Conservation (phyloP, 1,140 invertebrate genomes). For the Eufriesea mexicana region DNA sequence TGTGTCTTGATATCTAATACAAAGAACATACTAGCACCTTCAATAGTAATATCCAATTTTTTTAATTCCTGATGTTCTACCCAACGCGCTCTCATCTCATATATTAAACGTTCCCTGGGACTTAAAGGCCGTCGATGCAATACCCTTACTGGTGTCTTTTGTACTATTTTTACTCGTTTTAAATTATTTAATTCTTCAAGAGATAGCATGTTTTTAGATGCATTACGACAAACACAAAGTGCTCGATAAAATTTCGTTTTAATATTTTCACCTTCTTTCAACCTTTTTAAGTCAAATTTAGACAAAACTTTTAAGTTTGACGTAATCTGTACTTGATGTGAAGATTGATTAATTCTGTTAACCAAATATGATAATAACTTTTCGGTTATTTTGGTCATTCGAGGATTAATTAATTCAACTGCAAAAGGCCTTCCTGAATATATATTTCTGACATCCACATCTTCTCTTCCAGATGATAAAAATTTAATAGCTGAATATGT, state of each 20-base stretch:
- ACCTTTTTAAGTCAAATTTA: slow-evolving; percentile 86
- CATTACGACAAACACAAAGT: slow-evolving; percentile 85
- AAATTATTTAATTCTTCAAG: slow-evolving; percentile 83
- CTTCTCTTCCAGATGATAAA: slow-evolving; percentile 96
- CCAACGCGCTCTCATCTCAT: slow-evolving; percentile 83
- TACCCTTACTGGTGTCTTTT: slow-evolving; percentile 93
- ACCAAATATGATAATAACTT: slow-evolving; percentile 84
- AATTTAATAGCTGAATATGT: slow-evolving; percentile 84
- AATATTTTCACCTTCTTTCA: slow-evolving; percentile 93
- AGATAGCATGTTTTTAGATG: slow-evolving; percentile 75
- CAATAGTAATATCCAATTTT: slow-evolving; percentile 45
- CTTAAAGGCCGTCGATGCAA: slow-evolving; percentile 90
- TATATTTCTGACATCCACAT: slow-evolving; percentile 95
- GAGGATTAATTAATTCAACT: slow-evolving; percentile 90
- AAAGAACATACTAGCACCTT: slow-evolving; percentile 82
- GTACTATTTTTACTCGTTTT: slow-evolving; percentile 84
- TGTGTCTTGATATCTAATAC: slow-evolving; percentile 90
- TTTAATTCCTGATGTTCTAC: slow-evolving; percentile 62
- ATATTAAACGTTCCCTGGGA: slow-evolving; percentile 85
- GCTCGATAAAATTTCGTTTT: slow-evolving; percentile 94
- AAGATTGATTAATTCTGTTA: slow-evolving; percentile 84
- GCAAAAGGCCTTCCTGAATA: slow-evolving; percentile 94
- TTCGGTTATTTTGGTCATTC: slow-evolving; percentile 82
- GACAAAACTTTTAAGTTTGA: slow-evolving; percentile 86
- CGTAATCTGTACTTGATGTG: slow-evolving; percentile 84